phyloP scores from a whole-genome alignment of 2,797 vertebrate species.

The Danionella dracula region DNA sequence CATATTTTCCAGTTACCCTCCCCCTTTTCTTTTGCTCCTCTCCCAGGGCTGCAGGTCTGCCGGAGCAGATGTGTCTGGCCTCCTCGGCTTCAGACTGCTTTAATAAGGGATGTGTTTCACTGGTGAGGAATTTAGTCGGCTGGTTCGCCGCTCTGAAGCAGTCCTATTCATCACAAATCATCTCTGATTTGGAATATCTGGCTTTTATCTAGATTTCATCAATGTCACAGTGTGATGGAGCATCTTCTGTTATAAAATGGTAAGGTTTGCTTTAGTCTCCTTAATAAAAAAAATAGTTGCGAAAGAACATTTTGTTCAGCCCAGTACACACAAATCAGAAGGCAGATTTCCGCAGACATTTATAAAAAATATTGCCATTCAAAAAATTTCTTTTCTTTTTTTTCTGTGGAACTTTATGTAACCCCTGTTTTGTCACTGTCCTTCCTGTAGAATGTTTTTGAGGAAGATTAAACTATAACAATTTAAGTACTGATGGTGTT shows the following conservation, averaged over 20 bases:
- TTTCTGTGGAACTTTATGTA: neutral
- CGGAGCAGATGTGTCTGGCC: constrained; percentile 60
- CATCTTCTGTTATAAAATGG: constrained; percentile 4
- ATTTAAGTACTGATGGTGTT: too few species aligned
- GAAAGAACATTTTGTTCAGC: constrained; percentile 3
- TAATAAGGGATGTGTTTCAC: constrained; percentile 59
- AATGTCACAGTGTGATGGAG: constrained; percentile 16
- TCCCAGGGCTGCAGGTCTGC: constrained; percentile 31
- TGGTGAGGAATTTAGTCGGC: constrained; percentile 55
- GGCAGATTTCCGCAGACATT: neutral
- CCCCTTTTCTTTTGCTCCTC: constrained; percentile 24
- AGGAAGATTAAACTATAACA: too few species aligned
- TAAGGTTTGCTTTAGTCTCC: neutral
- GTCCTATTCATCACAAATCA: constrained; percentile 53
- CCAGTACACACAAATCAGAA: neutral
- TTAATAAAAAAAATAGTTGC: neutral
- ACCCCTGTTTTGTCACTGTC: neutral
- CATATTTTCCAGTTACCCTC: constrained; percentile 62
- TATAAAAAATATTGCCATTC: neutral
- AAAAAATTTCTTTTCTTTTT: neutral
- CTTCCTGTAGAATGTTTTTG: too few species aligned
- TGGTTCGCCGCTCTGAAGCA: constrained; percentile 22
- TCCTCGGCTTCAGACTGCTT: constrained; percentile 34
- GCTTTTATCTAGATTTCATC: constrained; percentile 36
- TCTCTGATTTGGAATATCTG: constrained; percentile 1